Conservation (phyloP, 92 coral and sea anemone species). For the Pocillopora grandis region DNA sequence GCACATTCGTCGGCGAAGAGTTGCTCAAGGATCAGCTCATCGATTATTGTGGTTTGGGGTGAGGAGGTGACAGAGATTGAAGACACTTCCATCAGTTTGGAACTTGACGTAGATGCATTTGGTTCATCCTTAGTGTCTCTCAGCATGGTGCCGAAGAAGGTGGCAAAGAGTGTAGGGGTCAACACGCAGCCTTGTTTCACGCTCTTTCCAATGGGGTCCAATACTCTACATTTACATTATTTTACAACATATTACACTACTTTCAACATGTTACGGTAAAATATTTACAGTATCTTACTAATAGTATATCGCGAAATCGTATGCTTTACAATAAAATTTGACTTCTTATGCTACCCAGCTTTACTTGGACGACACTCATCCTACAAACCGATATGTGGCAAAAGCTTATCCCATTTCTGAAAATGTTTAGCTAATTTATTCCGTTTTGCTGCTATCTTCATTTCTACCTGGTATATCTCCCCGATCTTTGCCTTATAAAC, state of each 20-base stretch:
- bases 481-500: too few relatives aligned
- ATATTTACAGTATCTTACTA: neutral
- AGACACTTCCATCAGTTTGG: slow-evolving; percentile 43
- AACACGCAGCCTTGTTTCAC: slow-evolving; percentile 18
- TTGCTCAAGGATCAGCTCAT: neutral
- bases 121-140: slow-evolving; percentile 18
- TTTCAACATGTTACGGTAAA: neutral
- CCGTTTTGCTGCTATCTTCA: too few relatives aligned
- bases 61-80: slow-evolving; percentile 47
- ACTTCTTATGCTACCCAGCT: too few relatives aligned
- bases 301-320: too few relatives aligned
- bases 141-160: neutral
- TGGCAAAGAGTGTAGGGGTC: slow-evolving; percentile 14
- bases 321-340: too few relatives aligned
- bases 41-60: slow-evolving; percentile 50
- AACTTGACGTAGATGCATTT: slow-evolving; percentile 28
- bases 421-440: too few relatives aligned
- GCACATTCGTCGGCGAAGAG: too few relatives aligned
- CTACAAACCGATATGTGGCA: too few relatives aligned
- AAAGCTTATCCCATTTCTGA: too few relatives aligned
- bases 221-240: too few relatives aligned
- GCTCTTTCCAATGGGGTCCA: neutral
- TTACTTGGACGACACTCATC: too few relatives aligned
- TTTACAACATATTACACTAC: neutral
- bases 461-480: too few relatives aligned